Evolutionary conservation across 2,888 invertebrate species (phyloP).

Genomic region (Heteromurus nitidus): DNA sequence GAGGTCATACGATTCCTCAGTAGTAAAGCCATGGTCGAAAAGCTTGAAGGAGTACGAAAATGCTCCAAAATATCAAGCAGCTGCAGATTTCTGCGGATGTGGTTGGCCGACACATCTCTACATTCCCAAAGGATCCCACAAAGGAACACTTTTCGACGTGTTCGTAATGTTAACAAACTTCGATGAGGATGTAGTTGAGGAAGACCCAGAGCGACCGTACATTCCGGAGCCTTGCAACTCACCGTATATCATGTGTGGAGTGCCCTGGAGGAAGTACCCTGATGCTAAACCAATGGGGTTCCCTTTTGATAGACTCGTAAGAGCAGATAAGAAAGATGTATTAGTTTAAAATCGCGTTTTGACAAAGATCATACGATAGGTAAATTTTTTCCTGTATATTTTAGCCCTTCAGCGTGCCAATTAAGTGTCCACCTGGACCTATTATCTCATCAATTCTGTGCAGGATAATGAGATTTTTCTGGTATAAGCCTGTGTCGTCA

Average conservation of each 20-base stretch:
- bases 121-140: conserved; percentile 73
- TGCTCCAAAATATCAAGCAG: background rate
- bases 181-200: conserved; percentile 71
- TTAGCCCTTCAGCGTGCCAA: conserved; percentile 33
- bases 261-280: conserved; percentile 85
- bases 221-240: conserved; percentile 77
- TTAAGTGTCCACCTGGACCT: conserved; percentile 39
- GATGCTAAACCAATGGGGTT: conserved; percentile 89
- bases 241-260: conserved; percentile 85
- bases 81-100: conserved; percentile 76
- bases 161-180: conserved; percentile 74
- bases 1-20: conserved; percentile 37
- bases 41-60: conserved; percentile 10
- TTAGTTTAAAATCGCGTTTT: no score
- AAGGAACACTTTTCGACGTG: conserved; percentile 73
- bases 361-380: no score
- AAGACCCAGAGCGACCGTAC: conserved; percentile 73
- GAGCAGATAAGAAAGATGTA: no score
- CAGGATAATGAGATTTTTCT: conserved; percentile 74
- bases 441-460: conserved; percentile 21
- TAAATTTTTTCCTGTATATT: no score
- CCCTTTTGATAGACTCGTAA: conserved; percentile 83
- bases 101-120: conserved; percentile 74
- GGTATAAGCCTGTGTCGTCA: conserved; percentile 74
- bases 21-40: conserved; percentile 38